These are phyloP conservation scores for Magallana ariakensis DNA, from an alignment of 1,140 invertebrate genomes.

Conservation along the genomic window DNA sequence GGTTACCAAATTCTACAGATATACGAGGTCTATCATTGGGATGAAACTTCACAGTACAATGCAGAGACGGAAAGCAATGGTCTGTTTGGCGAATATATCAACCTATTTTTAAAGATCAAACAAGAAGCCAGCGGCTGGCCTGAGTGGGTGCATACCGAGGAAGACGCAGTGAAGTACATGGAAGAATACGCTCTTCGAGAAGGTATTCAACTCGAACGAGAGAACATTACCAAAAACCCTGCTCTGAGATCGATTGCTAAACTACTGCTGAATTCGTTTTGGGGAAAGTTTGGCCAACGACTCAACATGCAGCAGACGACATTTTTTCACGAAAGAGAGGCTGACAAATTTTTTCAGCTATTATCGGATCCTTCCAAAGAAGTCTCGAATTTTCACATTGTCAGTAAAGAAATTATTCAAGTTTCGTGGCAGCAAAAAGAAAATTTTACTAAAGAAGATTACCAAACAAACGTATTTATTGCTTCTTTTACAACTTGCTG, in stretches of 20 bases:
- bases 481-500: conserved; percentile 78
- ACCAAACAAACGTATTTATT: conserved; percentile 74
- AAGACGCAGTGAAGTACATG: conserved; percentile 67
- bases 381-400: conserved; percentile 56
- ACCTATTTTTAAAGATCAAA: conserved; percentile 66
- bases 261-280: conserved; percentile 66
- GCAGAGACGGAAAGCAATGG: conserved; percentile 8
- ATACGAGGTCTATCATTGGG: conserved; percentile 76
- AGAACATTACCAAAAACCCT: conserved; percentile 75
- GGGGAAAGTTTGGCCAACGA: conserved; percentile 67
- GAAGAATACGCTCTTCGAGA: conserved; percentile 70
- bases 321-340: conserved; percentile 48
- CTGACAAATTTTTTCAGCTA: conserved; percentile 66
- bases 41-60: conserved; percentile 68
- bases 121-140: conserved; percentile 65
- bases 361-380: conserved; percentile 60
- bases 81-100: conserved; percentile 63
- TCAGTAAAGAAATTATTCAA: conserved; percentile 52
- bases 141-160: conserved; percentile 51
- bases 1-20: conserved; percentile 76
- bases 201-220: conserved; percentile 74
- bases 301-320: conserved; percentile 49
- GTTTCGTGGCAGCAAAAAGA: conserved; percentile 42
- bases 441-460: conserved; percentile 9
- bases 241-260: conserved; percentile 67